Percentiles rank a stretch among this genome's conserved stretches.
Evolutionary conservation across 2,888 invertebrate species (phyloP).

Genomic region (Acleris cristana): DNA sequence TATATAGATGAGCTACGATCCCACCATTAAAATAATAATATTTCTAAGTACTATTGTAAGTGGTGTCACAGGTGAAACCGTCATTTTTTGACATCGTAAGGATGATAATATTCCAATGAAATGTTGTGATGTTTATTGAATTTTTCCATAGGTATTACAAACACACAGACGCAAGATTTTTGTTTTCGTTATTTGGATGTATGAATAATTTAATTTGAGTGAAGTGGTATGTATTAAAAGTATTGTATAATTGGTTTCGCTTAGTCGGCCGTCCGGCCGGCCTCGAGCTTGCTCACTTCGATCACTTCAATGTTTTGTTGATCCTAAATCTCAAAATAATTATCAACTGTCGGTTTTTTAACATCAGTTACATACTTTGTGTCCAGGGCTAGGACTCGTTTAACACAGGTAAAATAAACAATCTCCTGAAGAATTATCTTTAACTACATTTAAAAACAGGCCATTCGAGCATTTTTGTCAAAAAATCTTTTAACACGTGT

Average conservation of each 20-base stretch:
- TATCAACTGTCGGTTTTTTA: slow-evolving; percentile 16
- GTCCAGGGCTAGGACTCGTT: too few relatives aligned
- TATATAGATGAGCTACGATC: slow-evolving; percentile 82
- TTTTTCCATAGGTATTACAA: slow-evolving; percentile 72
- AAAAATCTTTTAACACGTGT: too few relatives aligned
- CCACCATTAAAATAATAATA: slow-evolving; percentile 77
- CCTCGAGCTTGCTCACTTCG: slow-evolving; percentile 38
- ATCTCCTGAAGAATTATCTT: too few relatives aligned
- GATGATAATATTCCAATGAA: slow-evolving; percentile 78
- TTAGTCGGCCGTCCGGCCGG: slow-evolving; percentile 53
- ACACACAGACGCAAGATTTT: slow-evolving; percentile 56
- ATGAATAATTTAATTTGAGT: slow-evolving; percentile 41
- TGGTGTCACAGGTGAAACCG: slow-evolving; percentile 73
- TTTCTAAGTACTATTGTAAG: slow-evolving; percentile 79
- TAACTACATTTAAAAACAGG: too few relatives aligned
- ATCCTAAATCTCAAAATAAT: slow-evolving; percentile 15
- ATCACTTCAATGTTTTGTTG: slow-evolving; percentile 27
- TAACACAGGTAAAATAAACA: too few relatives aligned
- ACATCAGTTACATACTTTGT: neutral
- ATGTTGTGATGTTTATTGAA: slow-evolving; percentile 78
- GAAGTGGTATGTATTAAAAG: slow-evolving; percentile 47
- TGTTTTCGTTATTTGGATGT: slow-evolving; percentile 62
- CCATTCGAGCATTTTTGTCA: too few relatives aligned
- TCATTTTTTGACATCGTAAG: slow-evolving; percentile 62
- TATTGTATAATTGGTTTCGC: slow-evolving; percentile 62